Evolutionary conservation across 2,888 invertebrate genomes (phyloP).

Genomic region (Bimastos eiseni): DNA sequence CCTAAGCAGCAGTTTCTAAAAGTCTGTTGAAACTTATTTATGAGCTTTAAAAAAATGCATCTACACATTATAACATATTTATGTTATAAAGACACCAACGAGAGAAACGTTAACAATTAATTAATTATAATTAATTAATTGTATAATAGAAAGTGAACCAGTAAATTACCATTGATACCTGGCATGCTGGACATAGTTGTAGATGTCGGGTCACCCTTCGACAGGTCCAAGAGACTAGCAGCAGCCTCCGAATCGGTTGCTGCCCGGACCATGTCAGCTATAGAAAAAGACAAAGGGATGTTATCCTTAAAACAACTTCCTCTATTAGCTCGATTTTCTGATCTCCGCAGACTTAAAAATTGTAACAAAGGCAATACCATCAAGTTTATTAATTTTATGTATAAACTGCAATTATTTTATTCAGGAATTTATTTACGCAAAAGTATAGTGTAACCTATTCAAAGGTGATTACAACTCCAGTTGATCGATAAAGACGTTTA

Average conservation of each 20-base stretch:
- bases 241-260: slow-evolving; percentile 38
- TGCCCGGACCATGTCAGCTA: slow-evolving; percentile 9
- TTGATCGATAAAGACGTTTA: no score
- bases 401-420: no score
- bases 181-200: neutral
- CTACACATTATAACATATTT: no score
- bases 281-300: neutral
- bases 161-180: neutral
- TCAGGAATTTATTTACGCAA: no score
- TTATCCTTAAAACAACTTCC: neutral
- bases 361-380: neutral
- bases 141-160: neutral
- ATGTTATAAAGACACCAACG: no score
- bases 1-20: neutral
- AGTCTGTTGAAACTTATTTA: neutral
- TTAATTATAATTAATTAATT: no score
- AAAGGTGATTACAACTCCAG: no score
- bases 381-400: neutral
- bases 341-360: neutral
- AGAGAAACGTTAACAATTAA: no score
- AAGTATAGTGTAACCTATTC: no score
- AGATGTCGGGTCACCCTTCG: slow-evolving; percentile 35
- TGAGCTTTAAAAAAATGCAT: neutral
- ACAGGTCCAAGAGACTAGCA: slow-evolving; percentile 57
- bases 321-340: neutral